phyloP scores from a whole-genome alignment of 2,888 invertebrate species.

The Pachydiplax longipennis region DNA sequence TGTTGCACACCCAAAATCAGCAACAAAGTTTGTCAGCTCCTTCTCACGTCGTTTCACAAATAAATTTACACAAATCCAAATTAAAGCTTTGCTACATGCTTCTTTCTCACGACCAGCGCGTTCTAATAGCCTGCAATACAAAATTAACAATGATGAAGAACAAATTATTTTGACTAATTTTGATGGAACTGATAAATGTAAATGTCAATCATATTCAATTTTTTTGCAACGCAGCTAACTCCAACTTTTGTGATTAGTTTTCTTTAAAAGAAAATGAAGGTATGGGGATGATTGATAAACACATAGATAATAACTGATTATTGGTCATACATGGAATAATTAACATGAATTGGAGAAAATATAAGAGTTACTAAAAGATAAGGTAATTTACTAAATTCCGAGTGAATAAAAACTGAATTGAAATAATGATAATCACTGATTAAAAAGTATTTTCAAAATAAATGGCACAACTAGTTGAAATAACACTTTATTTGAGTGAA shows the following conservation, averaged over 20 bases:
- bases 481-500: too few relatives aligned
- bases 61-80: constrained; percentile 77
- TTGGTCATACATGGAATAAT: too few relatives aligned
- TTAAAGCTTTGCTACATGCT: constrained; percentile 76
- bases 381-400: too few relatives aligned
- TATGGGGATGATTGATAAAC: too few relatives aligned
- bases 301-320: too few relatives aligned
- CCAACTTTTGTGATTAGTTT: too few relatives aligned
- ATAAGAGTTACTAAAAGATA: too few relatives aligned
- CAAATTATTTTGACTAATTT: constrained; percentile 26
- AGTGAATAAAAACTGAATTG: too few relatives aligned
- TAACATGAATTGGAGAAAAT: too few relatives aligned
- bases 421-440: background rate
- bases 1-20: constrained; percentile 79
- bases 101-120: constrained; percentile 74
- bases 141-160: constrained; percentile 34
- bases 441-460: background rate
- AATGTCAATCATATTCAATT: constrained; percentile 51
- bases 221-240: too few relatives aligned
- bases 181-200: background rate
- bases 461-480: too few relatives aligned
- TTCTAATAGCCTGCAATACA: constrained; percentile 62
- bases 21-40: constrained; percentile 76
- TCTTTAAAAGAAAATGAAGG: too few relatives aligned
- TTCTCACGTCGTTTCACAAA: constrained; percentile 82